These are phyloP conservation scores for Axis porcinus DNA, from an alignment of 2,113 vertebrate genomes.

Conservation along the genomic window DNA sequence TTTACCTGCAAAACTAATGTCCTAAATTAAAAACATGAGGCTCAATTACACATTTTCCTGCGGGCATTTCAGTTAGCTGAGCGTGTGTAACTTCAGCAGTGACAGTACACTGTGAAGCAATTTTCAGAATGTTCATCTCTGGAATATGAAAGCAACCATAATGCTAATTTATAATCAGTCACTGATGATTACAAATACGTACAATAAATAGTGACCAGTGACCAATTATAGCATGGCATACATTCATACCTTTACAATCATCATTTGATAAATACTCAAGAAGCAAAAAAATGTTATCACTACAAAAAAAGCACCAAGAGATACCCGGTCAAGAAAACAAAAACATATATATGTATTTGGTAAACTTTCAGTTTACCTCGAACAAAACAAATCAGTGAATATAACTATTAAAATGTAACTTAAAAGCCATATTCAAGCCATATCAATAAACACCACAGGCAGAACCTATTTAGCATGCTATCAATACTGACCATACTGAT, in stretches of 20 bases:
- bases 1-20: not conserved
- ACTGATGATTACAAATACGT: constrained; percentile 12
- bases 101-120: not conserved
- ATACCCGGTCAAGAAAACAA: not conserved
- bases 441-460: constrained; percentile 43
- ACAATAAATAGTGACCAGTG: not conserved
- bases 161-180: constrained; percentile 6
- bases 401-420: constrained; percentile 9
- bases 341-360: not conserved
- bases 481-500: constrained; percentile 40
- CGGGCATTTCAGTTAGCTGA: not conserved
- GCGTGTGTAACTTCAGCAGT: not conserved
- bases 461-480: constrained; percentile 56
- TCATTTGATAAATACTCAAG: not conserved
- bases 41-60: not conserved
- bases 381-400: constrained; percentile 19
- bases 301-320: not conserved
- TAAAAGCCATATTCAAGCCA: not conserved
- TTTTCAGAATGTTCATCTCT: constrained; percentile 17
- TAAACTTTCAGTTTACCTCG: not conserved
- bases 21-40: constrained; percentile 30
- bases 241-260: constrained; percentile 23
- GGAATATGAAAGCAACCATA: not conserved
- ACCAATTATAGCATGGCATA: constrained; percentile 25
- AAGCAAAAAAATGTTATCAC: not conserved